phyloP scores from a whole-genome alignment of 2,113 vertebrate species.

The Oceanites oceanicus region DNA sequence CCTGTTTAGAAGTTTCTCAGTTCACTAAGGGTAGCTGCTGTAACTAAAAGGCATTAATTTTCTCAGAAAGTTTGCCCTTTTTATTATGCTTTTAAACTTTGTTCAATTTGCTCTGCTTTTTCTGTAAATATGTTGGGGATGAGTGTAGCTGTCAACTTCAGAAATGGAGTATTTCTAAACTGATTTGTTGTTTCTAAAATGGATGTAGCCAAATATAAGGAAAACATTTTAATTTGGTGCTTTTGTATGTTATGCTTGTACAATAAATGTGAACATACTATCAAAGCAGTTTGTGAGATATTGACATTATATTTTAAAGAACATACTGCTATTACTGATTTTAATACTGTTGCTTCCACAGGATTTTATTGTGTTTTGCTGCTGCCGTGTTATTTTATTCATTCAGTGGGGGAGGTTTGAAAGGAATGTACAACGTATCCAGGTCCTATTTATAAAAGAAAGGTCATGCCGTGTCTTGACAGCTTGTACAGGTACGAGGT shows the following conservation, averaged over 20 bases:
- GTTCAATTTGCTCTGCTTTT: not conserved
- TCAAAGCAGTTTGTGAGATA: not conserved
- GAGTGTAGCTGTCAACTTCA: not conserved
- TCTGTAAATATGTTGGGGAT: not conserved
- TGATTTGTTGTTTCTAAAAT: not conserved
- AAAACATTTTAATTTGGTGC: not conserved
- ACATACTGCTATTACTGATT: not conserved
- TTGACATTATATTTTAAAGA: not conserved
- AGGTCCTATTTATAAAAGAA: constrained; percentile 21
- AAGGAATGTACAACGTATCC: not conserved
- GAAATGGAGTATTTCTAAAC: not conserved
- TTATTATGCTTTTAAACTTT: not conserved
- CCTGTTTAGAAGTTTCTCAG: not conserved
- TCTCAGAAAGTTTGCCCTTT: not conserved
- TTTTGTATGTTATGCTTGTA: not conserved
- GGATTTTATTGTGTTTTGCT: constrained; percentile 2
- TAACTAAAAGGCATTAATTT: not conserved
- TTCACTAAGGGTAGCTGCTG: not conserved
- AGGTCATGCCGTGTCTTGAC: not conserved
- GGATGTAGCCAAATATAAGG: not conserved
- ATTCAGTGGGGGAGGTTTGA: rapidly evolving
- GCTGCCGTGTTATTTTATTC: not conserved
- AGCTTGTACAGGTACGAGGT: constrained; percentile 13
- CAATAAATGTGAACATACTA: not conserved
- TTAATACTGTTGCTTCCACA: not conserved